A percentile compares a stretch with the other conserved stretches of the same genome.
Conservation (phyloP, 2,797 vertebrate genomes). For the Triplophysa yarkandensis region DNA sequence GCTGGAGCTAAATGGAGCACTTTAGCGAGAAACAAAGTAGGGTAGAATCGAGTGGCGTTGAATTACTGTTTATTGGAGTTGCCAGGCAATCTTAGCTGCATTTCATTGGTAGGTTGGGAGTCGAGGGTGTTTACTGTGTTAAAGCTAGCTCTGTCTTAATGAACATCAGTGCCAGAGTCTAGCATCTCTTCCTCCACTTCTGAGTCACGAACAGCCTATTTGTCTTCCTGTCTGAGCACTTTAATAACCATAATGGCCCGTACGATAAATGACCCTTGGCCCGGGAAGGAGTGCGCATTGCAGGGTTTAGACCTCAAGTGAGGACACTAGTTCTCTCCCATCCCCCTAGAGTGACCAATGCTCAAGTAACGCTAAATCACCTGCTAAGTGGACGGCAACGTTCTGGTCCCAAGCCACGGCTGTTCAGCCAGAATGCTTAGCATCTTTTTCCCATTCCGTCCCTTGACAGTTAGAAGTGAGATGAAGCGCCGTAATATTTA, state of each 20-base stretch:
- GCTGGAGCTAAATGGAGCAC: conserved; percentile 23
- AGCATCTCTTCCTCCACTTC: conserved; percentile 68
- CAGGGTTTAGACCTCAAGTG: conserved; percentile 75
- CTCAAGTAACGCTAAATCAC: conserved; percentile 42
- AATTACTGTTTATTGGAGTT: conserved; percentile 28
- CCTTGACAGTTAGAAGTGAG: conserved; percentile 44
- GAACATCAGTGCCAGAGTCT: conserved; percentile 63
- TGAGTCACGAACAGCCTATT: conserved; percentile 73
- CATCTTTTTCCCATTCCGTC: conserved; percentile 32
- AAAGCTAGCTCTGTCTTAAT: conserved; percentile 37
- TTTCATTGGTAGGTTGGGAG: conserved; percentile 28
- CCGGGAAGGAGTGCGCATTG: conserved; percentile 71
- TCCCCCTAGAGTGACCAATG: conserved; percentile 28
- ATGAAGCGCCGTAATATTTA: conserved; percentile 39
- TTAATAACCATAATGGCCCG: conserved; percentile 78
- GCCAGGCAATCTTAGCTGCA: not conserved
- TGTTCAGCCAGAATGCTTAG: conserved; percentile 22
- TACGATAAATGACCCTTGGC: conserved; percentile 72
- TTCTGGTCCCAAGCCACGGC: conserved; percentile 24
- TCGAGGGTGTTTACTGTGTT: conserved; percentile 23
- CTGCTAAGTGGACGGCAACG: conserved; percentile 45
- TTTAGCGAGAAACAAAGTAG: conserved; percentile 19
- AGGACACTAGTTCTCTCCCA: conserved; percentile 63
- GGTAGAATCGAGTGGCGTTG: conserved; percentile 18
- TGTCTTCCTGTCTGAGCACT: conserved; percentile 78